Evolutionary conservation across 1,140 invertebrate genomes (phyloP).

Genomic region (Tetramorium alpestre): DNA sequence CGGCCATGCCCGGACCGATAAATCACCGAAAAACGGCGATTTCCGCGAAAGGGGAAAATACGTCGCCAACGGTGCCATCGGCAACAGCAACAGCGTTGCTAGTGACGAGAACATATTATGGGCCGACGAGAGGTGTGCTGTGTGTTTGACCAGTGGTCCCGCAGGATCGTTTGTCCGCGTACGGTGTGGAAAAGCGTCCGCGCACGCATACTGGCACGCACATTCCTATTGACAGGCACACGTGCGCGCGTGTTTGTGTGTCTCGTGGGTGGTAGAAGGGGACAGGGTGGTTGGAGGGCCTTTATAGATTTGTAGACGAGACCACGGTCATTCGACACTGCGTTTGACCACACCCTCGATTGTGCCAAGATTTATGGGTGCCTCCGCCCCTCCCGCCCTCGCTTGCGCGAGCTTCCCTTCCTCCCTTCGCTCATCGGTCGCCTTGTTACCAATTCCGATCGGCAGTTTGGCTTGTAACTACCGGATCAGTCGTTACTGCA

Average conservation of each 20-base stretch:
- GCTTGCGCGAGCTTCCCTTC: slow-evolving; percentile 63
- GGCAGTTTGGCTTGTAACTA: slow-evolving; percentile 81
- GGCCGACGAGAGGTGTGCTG: slow-evolving; percentile 60
- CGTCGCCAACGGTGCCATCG: slow-evolving; percentile 63
- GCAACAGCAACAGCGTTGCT: slow-evolving; percentile 76
- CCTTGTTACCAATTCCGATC: slow-evolving; percentile 82
- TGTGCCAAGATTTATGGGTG: slow-evolving; percentile 81
- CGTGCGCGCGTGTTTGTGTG: slow-evolving; percentile 16
- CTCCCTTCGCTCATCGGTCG: slow-evolving; percentile 57
- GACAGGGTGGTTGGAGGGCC: slow-evolving; percentile 60
- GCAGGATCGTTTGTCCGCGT: slow-evolving; percentile 76
- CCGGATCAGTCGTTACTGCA: slow-evolving; percentile 66
- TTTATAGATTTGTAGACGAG: slow-evolving; percentile 83
- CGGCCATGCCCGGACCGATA: slow-evolving; percentile 55
- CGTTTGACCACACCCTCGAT: slow-evolving; percentile 84
- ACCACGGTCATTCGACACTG: slow-evolving; percentile 81
- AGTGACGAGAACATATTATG: slow-evolving; percentile 83
- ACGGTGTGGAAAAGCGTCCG: slow-evolving; percentile 64
- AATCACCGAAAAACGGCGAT: slow-evolving; percentile 77
- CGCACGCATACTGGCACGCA: slow-evolving; percentile 3
- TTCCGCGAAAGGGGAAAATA: slow-evolving; percentile 79
- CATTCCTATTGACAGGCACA: neutral
- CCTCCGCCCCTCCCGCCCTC: slow-evolving; percentile 57
- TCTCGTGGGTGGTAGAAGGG: slow-evolving; percentile 14
- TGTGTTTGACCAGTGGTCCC: slow-evolving; percentile 79